Base-by-base conservation (phyloP, 2,113 vertebrate species). In the Shinisaurus crocodilurus region DNA sequence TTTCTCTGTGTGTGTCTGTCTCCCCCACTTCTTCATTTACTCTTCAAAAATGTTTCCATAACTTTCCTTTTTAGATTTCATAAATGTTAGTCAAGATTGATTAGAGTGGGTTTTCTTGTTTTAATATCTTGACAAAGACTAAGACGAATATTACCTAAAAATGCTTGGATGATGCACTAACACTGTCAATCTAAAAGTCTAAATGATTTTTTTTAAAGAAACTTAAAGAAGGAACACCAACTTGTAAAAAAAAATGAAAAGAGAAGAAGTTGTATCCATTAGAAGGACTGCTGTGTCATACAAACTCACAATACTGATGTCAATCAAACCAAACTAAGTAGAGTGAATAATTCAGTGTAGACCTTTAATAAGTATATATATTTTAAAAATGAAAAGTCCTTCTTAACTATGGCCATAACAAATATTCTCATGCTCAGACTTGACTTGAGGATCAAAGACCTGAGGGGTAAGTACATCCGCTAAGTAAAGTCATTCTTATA, bases 81-180 rank as follows among this genome's bases (percentile, higher is more conserved):
- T 82, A 92, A 92, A 91, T 83, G 92, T 95, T 95, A 94, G 94
- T 92, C 89, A 94, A 86, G 93, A 87, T 87, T 89, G 92, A 95
- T 96, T 96, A 93, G 0, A 89, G 37, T 79, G 60, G 60, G 50
- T 74, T 81, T 7, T 92, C n/a, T n/a, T n/a, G n/a, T 93, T 86
- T 80, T 54, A 0, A 34, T 27, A 20, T 85, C 83, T 90, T 80
- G 23, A 85, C 15, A n/a, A 79, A 80, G n/a, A 90, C n/a, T 77
- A 65, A 93, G 60, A 87, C 76, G 54, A 90, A 91, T 88, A 67
- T 91, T 93, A 86, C 54, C 89, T 87, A 50, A 85, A 80, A 88
- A 88, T 34, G 84, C 27, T 93, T 92, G 90, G 92, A 91, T 81
- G 89, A 91, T 79, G 32, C 67, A 91, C 80, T 84, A 93, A 93